phyloP scores from a whole-genome alignment of 92 coral and sea anemone genomes.

The Hydrozoanthus gracilis region DNA sequence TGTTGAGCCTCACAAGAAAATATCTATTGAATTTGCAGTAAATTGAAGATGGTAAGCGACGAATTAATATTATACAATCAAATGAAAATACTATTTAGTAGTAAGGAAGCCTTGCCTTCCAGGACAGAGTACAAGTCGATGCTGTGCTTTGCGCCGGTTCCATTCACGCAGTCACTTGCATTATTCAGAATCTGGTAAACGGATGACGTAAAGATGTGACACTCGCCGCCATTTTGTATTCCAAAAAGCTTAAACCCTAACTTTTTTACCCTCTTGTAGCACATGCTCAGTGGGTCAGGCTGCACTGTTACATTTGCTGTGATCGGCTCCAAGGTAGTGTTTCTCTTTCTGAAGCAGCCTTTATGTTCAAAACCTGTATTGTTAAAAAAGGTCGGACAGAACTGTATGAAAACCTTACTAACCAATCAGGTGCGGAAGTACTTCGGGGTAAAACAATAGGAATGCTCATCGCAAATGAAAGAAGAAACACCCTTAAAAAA shows the following conservation, averaged over 20 bases:
- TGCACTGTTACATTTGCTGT: not conserved
- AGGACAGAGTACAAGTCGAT: constrained; percentile 15
- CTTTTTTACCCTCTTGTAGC: not conserved
- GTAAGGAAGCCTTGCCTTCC: not conserved
- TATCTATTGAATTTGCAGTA: too few relatives aligned
- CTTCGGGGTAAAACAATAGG: too few relatives aligned
- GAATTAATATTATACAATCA: not conserved
- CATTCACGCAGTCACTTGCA: constrained; percentile 19
- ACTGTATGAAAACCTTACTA: not conserved
- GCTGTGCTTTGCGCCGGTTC: constrained; percentile 5
- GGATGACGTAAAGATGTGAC: not conserved
- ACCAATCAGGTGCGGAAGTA: too few relatives aligned
- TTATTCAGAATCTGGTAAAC: not conserved
- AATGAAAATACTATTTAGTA: not conserved
- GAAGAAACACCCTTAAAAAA: too few relatives aligned
- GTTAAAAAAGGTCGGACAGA: not conserved
- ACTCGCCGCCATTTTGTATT: constrained; percentile 7
- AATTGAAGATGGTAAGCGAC: not conserved
- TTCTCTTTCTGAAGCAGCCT: not conserved
- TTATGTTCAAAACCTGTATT: constrained; percentile 14
- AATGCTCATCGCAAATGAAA: too few relatives aligned
- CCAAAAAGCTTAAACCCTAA: constrained; percentile 15
- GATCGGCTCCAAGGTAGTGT: not conserved
- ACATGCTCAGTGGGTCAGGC: not conserved
- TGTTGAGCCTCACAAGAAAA: too few relatives aligned